Evolutionary conservation across 2,797 vertebrate species (phyloP).

Genomic region (Melanotaenia pygmaea): DNA sequence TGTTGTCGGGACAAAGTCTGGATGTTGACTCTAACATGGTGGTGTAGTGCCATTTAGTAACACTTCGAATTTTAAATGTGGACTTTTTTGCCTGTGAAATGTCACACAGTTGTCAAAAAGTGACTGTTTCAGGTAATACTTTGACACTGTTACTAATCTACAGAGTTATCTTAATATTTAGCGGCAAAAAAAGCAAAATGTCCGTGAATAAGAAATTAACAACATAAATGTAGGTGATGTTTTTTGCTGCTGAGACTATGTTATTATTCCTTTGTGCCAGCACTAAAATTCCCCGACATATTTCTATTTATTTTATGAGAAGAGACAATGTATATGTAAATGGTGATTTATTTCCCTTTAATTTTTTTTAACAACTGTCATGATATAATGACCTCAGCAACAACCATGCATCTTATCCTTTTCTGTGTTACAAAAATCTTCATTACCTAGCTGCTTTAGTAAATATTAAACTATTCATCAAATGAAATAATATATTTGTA

Average conservation of each 20-base stretch:
- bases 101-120: neutral
- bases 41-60: too few relatives aligned
- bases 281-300: neutral
- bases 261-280: neutral
- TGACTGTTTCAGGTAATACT: neutral
- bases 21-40: too few relatives aligned
- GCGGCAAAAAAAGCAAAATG: neutral
- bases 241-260: too few relatives aligned
- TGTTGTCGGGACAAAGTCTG: neutral
- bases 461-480: neutral
- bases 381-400: too few relatives aligned
- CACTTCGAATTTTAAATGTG: too few relatives aligned
- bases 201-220: neutral
- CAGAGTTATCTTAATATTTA: neutral
- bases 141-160: neutral
- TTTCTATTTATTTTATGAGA: neutral
- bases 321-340: neutral
- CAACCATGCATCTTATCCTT: too few relatives aligned
- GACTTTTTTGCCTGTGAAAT: too few relatives aligned
- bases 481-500: too few relatives aligned
- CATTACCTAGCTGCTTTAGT: too few relatives aligned
- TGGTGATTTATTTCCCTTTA: neutral
- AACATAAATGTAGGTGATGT: too few relatives aligned
- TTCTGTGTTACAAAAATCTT: too few relatives aligned
- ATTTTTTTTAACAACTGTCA: neutral